Percentiles rank a stretch among this genome's conserved stretches.
These are phyloP conservation scores for Phytoseiulus persimilis DNA, from an alignment of 2,888 invertebrate species.

Conservation along the genomic window DNA sequence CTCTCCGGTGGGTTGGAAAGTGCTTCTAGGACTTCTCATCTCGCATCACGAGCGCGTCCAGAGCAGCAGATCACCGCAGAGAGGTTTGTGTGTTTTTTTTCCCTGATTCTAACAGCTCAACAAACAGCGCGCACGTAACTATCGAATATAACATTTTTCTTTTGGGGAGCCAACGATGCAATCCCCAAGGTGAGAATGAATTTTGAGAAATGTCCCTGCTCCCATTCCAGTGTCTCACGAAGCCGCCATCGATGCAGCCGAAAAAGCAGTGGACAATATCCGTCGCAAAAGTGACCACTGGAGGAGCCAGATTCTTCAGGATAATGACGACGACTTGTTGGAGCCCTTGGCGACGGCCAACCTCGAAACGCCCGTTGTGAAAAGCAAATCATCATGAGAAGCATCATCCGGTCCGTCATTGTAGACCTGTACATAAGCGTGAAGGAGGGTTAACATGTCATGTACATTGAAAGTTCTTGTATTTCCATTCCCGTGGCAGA, in stretches of 20 bases:
- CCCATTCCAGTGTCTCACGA: constrained; percentile 32
- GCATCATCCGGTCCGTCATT: not conserved
- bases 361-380: not conserved
- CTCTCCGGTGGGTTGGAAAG: constrained; percentile 12
- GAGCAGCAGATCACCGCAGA: not conserved
- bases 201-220: too few species aligned
- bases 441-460: not conserved
- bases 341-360: not conserved
- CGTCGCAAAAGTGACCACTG: constrained; percentile 24
- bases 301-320: not conserved
- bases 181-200: too few species aligned
- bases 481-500: not conserved
- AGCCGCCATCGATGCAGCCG: constrained; percentile 17
- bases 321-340: not conserved
- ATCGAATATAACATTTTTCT: too few species aligned
- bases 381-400: not conserved
- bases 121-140: too few species aligned
- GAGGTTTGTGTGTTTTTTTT: not conserved
- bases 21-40: not conserved
- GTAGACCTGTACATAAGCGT: not conserved
- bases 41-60: not conserved
- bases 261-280: constrained; percentile 9
- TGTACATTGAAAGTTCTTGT: not conserved
- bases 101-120: too few species aligned
- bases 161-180: too few species aligned